Percentiles rank a stretch among this genome's conserved stretches.
Conservation (phyloP, 2,888 invertebrate species). For the Galeruca laticollis region DNA sequence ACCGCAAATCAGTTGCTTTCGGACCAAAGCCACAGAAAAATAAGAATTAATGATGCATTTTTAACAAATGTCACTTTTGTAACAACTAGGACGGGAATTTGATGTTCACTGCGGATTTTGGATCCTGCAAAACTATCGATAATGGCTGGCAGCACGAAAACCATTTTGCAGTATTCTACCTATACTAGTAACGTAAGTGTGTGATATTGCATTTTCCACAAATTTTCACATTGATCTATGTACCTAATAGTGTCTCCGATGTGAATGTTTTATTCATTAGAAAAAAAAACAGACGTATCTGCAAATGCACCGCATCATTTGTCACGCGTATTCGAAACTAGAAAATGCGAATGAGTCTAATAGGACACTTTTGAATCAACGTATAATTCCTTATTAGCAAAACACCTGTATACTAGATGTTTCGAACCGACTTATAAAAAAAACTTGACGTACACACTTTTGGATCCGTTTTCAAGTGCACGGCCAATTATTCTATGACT, state of each 20-base stretch:
- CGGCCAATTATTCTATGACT: slow-evolving; percentile 43
- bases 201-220: background rate
- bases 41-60: too few relatives aligned
- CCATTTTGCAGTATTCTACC: too few relatives aligned
- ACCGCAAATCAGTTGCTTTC: too few relatives aligned
- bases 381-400: slow-evolving; percentile 47
- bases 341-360: slow-evolving; percentile 48
- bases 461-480: slow-evolving; percentile 42
- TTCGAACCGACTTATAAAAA: slow-evolving; percentile 36
- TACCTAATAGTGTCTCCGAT: background rate
- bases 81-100: too few relatives aligned
- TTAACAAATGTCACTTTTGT: too few relatives aligned
- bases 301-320: slow-evolving; percentile 36
- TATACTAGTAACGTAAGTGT: too few relatives aligned
- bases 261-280: slow-evolving; percentile 17
- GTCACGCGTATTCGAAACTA: slow-evolving; percentile 28
- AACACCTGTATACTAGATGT: slow-evolving; percentile 44
- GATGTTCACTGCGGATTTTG: too few relatives aligned
- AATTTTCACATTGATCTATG: background rate
- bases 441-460: slow-evolving; percentile 44
- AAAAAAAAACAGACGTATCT: slow-evolving; percentile 13
- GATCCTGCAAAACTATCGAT: too few relatives aligned
- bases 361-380: slow-evolving; percentile 47
- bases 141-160: too few relatives aligned
- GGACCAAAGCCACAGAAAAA: too few relatives aligned